Percentiles rank a stretch among this genome's conserved stretches.
phyloP scores from a whole-genome alignment of 2,113 vertebrate species.

The Hepsetus odoe region DNA sequence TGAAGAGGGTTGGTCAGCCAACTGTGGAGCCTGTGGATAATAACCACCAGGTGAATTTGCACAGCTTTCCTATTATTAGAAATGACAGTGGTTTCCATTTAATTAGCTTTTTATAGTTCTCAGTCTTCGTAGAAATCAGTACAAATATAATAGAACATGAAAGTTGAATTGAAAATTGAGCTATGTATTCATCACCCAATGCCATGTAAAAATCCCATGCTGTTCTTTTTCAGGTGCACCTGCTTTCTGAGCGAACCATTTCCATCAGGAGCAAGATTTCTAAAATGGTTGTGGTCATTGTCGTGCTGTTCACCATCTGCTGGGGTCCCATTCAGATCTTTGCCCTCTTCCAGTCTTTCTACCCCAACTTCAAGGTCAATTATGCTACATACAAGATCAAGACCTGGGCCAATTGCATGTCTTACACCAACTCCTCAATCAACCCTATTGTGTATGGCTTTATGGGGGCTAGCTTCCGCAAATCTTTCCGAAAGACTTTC shows the following conservation, averaged over 20 bases:
- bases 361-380: conserved; percentile 73
- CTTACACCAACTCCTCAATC: conserved; percentile 83
- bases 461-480: conserved; percentile 83
- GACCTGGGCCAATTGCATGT: conserved; percentile 85
- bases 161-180: neutral
- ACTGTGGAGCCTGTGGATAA: conserved; percentile 80
- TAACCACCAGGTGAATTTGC: conserved; percentile 76
- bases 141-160: neutral
- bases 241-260: conserved; percentile 82
- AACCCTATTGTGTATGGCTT: conserved; percentile 82
- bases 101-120: neutral
- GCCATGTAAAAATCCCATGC: neutral
- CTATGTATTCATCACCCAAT: neutral
- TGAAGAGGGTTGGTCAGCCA: conserved; percentile 81
- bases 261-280: conserved; percentile 82
- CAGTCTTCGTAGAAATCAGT: neutral
- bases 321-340: conserved; percentile 88
- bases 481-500: conserved; percentile 83
- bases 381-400: conserved; percentile 83
- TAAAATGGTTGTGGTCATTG: conserved; percentile 86
- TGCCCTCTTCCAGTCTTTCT: conserved; percentile 80
- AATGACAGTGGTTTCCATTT: neutral
- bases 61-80: neutral
- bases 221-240: conserved; percentile 73
- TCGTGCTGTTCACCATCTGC: conserved; percentile 84